These are phyloP conservation scores for Cichlasoma orientale DNA, from an alignment of 2,797 vertebrate genomes.

Conservation along the genomic window DNA sequence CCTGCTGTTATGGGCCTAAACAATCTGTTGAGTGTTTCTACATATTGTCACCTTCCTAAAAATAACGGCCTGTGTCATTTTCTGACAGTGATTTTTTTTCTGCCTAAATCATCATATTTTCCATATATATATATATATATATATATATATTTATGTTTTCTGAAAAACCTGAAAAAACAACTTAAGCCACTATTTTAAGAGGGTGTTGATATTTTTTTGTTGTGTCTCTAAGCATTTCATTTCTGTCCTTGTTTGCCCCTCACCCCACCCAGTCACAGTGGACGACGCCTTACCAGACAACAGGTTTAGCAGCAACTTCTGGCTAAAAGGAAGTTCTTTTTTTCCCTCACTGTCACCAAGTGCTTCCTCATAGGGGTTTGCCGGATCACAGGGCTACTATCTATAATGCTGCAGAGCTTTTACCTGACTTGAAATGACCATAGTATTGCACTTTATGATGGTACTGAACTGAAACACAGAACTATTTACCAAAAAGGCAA, in stretches of 20 bases:
- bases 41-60: not conserved
- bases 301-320: not conserved
- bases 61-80: no score
- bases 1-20: not conserved
- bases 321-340: not conserved
- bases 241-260: not conserved
- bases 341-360: not conserved
- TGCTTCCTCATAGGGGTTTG: not conserved
- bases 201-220: not conserved
- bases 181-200: no score
- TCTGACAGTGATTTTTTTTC: no score
- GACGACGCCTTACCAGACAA: not conserved
- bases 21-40: not conserved
- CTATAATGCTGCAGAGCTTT: not conserved
- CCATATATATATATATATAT: no score
- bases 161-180: no score
- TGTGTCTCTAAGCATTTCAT: not conserved
- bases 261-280: not conserved
- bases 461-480: not conserved
- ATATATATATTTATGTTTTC: no score
- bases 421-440: not conserved
- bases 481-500: not conserved
- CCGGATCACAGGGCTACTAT: not conserved
- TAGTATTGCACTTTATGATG: not conserved
- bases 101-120: no score